Base-by-base conservation (phyloP, 2,113 vertebrate species). In the Anser cygnoides region DNA sequence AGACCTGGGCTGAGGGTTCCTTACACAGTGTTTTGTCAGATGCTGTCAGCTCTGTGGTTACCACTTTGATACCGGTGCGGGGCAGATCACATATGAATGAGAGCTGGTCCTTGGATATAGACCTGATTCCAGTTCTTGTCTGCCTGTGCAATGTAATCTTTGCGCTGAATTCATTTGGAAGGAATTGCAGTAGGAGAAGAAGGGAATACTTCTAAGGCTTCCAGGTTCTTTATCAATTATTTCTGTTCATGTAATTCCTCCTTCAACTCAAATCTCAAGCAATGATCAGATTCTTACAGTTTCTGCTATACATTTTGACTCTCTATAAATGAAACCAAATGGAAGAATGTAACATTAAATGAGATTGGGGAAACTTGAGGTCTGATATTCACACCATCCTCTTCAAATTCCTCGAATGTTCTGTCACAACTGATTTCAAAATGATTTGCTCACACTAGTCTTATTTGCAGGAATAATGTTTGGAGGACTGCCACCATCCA, bases 131-230 rank as follows among this genome's bases (percentile, higher is more conserved):
- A 0, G 13, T 57, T 90, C 65, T 79, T 26, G 5, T n/a, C 68
- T 78, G 55, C 28, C 63, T 12, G 1, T 35, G 19, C 0, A 0
- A 3, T 20, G 25, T 22, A 25, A 22, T 62, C 14, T 14, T 89
- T 71, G 28, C 22, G 3, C 2, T 59, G 41, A 58, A 31, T 70
- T 77, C 62, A 8, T 86, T 67, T 81, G 72, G 58, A 87, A 74
- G 28, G 25, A 33, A 25, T 61, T 88, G 37, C 50, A 54, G 46
- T 63, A 15, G n/a, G n/a, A n/a, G 28, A 46, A 1, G 4, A 62
- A 18, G 5, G 26, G 14, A 22, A 41, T 58, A 17, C 6, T 2
- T 8, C 13, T 85, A 50, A 65, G 44, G 15, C 26, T 74, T 77
- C 31, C 54, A 20, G 73, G 50, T 21, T 65, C 22, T 72, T 46